phyloP scores from a whole-genome alignment of 2,888 invertebrate species.

The Drosophila paranaensis region DNA sequence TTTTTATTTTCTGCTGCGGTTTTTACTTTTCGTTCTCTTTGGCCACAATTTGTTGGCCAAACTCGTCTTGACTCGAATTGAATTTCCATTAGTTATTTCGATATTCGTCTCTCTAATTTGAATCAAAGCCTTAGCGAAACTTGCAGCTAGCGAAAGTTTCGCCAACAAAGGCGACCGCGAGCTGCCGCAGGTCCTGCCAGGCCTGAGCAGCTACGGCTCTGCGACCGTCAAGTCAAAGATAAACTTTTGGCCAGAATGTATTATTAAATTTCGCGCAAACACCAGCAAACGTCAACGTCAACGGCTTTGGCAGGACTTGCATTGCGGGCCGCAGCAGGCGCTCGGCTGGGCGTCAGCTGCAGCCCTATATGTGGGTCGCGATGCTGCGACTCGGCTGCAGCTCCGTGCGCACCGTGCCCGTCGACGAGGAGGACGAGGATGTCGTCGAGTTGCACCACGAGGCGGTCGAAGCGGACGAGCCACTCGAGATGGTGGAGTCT shows the following conservation, averaged over 20 bases:
- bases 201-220: slow-evolving; percentile 4
- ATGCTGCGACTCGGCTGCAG: slow-evolving; percentile 67
- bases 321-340: slow-evolving; percentile 42
- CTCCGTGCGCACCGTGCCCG: slow-evolving; percentile 84
- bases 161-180: slow-evolving; percentile 38
- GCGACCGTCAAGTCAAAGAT: slow-evolving; percentile 54
- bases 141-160: slow-evolving; percentile 33
- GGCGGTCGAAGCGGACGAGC: slow-evolving; percentile 54
- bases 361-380: slow-evolving; percentile 65
- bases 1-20: not conserved
- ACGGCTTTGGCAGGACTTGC: slow-evolving; percentile 40
- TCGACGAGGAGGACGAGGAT: slow-evolving; percentile 78
- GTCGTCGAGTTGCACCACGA: slow-evolving; percentile 51
- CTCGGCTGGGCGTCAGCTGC: not conserved
- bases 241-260: slow-evolving; percentile 73
- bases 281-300: slow-evolving; percentile 38
- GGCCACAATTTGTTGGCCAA: slow-evolving; percentile 1
- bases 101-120: slow-evolving; percentile 20
- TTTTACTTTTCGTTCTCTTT: not conserved
- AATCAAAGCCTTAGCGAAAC: slow-evolving; percentile 24
- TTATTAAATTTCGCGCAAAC: slow-evolving; percentile 74
- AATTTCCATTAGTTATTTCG: slow-evolving; percentile 18
- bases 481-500: slow-evolving; percentile 65
- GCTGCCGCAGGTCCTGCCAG: slow-evolving; percentile 14
- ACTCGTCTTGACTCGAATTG: slow-evolving; percentile 8